Conservation (phyloP, 1,140 invertebrate species). For the Liolophura sinensis region DNA sequence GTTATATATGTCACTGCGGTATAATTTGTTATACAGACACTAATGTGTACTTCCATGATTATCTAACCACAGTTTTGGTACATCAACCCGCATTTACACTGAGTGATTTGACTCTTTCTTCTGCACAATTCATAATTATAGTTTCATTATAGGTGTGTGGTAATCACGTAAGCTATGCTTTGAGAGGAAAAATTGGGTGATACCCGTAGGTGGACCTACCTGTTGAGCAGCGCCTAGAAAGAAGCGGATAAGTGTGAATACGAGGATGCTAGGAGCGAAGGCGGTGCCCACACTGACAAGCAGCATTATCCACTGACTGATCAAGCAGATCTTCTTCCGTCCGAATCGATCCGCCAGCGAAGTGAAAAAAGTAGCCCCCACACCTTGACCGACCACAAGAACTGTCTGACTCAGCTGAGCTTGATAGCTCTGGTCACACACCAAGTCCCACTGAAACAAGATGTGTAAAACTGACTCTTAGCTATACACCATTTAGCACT, state of each 20-base stretch:
- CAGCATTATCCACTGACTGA: slow-evolving; percentile 10
- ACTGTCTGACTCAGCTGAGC: slow-evolving; percentile 32
- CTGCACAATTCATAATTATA: too few relatives aligned
- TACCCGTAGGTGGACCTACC: slow-evolving; percentile 3
- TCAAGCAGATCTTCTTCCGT: slow-evolving; percentile 28
- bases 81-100: too few relatives aligned
- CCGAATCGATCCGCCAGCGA: slow-evolving; percentile 32
- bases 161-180: too few relatives aligned
- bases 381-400: slow-evolving; percentile 29
- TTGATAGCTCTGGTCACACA: slow-evolving; percentile 31
- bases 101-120: too few relatives aligned
- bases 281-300: slow-evolving; percentile 9
- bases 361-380: slow-evolving; percentile 27
- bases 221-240: slow-evolving; percentile 26
- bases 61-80: too few relatives aligned
- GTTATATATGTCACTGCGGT: too few relatives aligned
- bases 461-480: neutral
- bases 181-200: too few relatives aligned
- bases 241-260: slow-evolving; percentile 18
- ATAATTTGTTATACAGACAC: too few relatives aligned
- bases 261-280: slow-evolving; percentile 16
- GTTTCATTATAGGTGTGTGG: too few relatives aligned
- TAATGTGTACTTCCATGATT: too few relatives aligned
- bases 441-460: slow-evolving; percentile 41
- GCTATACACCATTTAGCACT: too few relatives aligned